Percentiles rank a stretch among this genome's conserved stretches.
Evolutionary conservation across 2,113 vertebrate genomes (phyloP).

Genomic region (Scartelaos histophorus): DNA sequence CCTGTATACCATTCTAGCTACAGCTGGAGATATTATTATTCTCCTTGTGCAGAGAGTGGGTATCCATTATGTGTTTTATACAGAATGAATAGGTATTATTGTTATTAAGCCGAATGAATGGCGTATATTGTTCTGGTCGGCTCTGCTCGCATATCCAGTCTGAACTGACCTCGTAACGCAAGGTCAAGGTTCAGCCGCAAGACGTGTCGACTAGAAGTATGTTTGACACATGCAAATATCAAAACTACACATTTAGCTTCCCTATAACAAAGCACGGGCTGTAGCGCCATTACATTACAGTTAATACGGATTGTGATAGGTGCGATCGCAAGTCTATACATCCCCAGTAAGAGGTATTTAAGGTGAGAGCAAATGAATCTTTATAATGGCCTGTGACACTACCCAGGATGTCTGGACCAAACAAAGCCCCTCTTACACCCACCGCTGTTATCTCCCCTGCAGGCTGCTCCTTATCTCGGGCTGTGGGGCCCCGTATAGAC

Average conservation of each 20-base stretch:
- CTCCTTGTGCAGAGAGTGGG: neutral
- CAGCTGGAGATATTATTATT: neutral
- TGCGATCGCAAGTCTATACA: conserved; percentile 15
- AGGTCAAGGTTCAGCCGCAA: neutral
- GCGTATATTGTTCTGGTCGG: neutral
- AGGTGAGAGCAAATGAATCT: conserved; percentile 45
- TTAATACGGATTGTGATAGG: conserved; percentile 2
- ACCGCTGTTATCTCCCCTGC: conserved; percentile 46
- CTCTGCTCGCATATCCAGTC: neutral
- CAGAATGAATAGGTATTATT: neutral
- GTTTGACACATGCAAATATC: neutral
- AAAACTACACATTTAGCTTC: neutral
- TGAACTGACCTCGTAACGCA: neutral
- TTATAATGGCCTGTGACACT: conserved; percentile 40
- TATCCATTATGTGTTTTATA: neutral
- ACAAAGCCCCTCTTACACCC: conserved; percentile 52
- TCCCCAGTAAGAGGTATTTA: conserved; percentile 39
- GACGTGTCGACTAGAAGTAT: neutral
- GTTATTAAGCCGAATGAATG: neutral
- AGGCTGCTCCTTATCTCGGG: conserved; percentile 55
- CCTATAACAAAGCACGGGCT: neutral
- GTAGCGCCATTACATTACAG: neutral
- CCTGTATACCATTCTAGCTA: neutral
- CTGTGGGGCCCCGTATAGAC: conserved; percentile 56
- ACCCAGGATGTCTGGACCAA: conserved; percentile 49